Evolutionary conservation across 2,113 vertebrate genomes (phyloP).

Genomic region (Melanostigma gelatinosum): DNA sequence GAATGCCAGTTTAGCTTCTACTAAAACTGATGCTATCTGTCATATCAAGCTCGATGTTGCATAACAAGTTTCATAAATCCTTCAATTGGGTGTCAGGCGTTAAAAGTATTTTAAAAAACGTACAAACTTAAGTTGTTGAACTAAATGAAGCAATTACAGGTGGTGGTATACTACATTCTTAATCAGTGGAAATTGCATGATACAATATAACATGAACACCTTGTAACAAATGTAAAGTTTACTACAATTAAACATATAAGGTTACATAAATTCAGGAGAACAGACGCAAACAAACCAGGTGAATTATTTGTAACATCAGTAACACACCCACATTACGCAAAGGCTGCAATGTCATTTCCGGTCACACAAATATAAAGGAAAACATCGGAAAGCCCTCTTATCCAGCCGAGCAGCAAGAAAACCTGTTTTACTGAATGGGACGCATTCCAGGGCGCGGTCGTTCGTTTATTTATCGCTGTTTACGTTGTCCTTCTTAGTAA

Average conservation of each 20-base stretch:
- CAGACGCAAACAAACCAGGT: background rate
- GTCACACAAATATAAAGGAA: background rate
- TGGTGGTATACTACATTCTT: background rate
- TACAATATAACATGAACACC: no score
- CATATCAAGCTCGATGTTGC: background rate
- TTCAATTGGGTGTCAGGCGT: no score
- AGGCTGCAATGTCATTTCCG: no score
- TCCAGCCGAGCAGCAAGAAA: constrained; percentile 10
- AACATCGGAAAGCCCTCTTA: background rate
- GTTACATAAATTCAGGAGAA: background rate
- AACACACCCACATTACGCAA: background rate
- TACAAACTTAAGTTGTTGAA: background rate
- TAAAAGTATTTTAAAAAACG: background rate
- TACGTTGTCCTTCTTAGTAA: background rate
- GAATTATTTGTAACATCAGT: background rate
- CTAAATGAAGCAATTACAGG: background rate
- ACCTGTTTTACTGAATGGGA: background rate
- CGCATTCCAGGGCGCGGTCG: constrained; percentile 46
- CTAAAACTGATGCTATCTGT: background rate
- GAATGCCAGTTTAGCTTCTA: background rate
- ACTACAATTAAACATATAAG: background rate
- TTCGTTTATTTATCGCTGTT: background rate
- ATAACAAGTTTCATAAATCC: no score
- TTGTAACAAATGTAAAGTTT: no score
- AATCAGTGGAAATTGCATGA: background rate